These are phyloP conservation scores for Pyrgus malvae DNA, from an alignment of 2,888 invertebrate genomes.

Conservation along the genomic window DNA sequence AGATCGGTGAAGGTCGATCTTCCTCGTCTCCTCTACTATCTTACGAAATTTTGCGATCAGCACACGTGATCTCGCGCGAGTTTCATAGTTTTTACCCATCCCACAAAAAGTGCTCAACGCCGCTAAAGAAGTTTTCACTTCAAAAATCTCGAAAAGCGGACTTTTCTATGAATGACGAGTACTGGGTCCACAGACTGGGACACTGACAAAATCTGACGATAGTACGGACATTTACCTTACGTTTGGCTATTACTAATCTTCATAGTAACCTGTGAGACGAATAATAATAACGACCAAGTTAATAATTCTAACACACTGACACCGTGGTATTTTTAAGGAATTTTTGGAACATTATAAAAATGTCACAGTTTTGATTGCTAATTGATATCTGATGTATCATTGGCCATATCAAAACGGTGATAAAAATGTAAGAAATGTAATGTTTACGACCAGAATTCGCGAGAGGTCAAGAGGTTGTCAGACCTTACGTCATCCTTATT, in stretches of 20 bases:
- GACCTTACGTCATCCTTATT: conserved; percentile 37
- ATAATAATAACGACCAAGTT: not conserved
- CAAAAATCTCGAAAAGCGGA: too few species aligned
- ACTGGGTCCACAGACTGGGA: too few species aligned
- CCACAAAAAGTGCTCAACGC: too few species aligned
- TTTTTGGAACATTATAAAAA: conserved; percentile 1
- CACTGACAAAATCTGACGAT: not conserved
- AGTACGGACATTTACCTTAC: not conserved
- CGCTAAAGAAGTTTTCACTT: too few species aligned
- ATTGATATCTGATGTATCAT: conserved; percentile 26
- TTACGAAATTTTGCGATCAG: too few species aligned
- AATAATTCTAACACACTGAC: not conserved
- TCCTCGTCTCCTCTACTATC: too few species aligned
- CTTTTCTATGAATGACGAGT: too few species aligned
- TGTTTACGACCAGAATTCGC: conserved; percentile 33
- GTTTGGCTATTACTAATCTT: not conserved
- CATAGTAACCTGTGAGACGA: not conserved
- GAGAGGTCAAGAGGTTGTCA: conserved; percentile 40
- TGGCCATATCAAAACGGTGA: conserved; percentile 10
- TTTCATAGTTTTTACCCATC: too few species aligned
- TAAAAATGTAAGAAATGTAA: conserved; percentile 32
- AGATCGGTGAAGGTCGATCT: too few species aligned
- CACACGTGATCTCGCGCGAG: too few species aligned
- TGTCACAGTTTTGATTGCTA: not conserved
- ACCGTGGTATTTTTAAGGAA: not conserved